Conservation (phyloP, 2,797 vertebrate species). For the Pogonophryne albipinna region DNA sequence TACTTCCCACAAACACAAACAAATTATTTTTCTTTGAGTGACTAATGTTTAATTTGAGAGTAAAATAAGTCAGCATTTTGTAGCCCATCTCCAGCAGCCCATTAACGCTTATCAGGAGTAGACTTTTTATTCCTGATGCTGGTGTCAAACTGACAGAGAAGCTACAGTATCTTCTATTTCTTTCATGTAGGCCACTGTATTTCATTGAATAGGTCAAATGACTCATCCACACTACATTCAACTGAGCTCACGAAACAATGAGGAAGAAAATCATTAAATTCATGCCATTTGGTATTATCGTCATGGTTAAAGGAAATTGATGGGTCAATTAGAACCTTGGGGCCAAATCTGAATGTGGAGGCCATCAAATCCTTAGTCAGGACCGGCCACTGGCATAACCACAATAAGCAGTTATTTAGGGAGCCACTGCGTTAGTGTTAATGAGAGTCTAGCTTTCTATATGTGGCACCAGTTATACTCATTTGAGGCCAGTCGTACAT, state of each 20-base stretch:
- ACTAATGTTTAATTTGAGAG: neutral
- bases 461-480: too few relatives aligned
- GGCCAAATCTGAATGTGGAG: constrained; percentile 45
- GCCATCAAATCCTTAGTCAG: constrained; percentile 54
- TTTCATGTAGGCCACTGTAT: neutral
- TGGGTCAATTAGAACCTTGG: too few relatives aligned
- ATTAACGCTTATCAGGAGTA: neutral
- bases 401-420: too few relatives aligned
- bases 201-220: constrained; percentile 30
- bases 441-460: too few relatives aligned
- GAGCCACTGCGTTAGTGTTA: too few relatives aligned
- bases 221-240: constrained; percentile 26
- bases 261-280: constrained; percentile 39
- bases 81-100: too few relatives aligned
- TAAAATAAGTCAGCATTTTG: neutral
- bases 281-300: constrained; percentile 47
- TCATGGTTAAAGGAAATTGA: constrained; percentile 27
- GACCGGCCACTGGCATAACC: too few relatives aligned
- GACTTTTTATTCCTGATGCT: constrained; percentile 10
- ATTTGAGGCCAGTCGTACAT: too few relatives aligned
- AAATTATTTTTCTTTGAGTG: neutral
- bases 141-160: constrained; percentile 1
- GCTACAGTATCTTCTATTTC: neutral
- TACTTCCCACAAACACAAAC: neutral
- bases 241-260: neutral